Evolutionary conservation across 2,113 vertebrate genomes (phyloP).

Genomic region (Egretta garzetta): DNA sequence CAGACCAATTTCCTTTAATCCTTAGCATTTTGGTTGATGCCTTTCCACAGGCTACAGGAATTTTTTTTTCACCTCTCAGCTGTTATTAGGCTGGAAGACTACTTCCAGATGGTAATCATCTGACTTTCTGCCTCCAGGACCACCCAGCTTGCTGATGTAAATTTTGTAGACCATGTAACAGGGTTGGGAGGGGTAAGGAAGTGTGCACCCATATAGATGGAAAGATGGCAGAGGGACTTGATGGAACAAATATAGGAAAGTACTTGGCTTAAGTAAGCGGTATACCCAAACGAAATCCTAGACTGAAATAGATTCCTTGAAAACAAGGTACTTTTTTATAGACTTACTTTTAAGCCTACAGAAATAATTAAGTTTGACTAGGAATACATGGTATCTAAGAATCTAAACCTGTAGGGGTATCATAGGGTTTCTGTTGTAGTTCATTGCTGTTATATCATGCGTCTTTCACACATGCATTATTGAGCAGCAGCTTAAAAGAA

Average conservation of each 20-base stretch:
- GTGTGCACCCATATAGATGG: not conserved
- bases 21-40: not conserved
- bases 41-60: not conserved
- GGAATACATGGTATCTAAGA: not conserved
- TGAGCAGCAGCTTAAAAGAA: not conserved
- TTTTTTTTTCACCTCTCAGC: not conserved
- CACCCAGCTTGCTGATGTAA: not conserved
- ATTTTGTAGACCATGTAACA: not conserved
- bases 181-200: not conserved
- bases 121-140: not conserved
- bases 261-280: not conserved
- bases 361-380: not conserved
- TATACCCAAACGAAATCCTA: not conserved
- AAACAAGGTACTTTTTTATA: not conserved
- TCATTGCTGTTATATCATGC: not conserved
- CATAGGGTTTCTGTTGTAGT: not conserved
- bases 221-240: not conserved
- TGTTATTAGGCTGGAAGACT: not conserved
- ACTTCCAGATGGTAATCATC: slow-evolving; percentile 20
- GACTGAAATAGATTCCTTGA: not conserved
- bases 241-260: not conserved
- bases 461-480: not conserved
- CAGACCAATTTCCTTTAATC: not conserved
- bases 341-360: no score
- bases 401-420: not conserved